Evolutionary conservation across 2,888 invertebrate species (phyloP).

Genomic region (Melolontha melolontha): DNA sequence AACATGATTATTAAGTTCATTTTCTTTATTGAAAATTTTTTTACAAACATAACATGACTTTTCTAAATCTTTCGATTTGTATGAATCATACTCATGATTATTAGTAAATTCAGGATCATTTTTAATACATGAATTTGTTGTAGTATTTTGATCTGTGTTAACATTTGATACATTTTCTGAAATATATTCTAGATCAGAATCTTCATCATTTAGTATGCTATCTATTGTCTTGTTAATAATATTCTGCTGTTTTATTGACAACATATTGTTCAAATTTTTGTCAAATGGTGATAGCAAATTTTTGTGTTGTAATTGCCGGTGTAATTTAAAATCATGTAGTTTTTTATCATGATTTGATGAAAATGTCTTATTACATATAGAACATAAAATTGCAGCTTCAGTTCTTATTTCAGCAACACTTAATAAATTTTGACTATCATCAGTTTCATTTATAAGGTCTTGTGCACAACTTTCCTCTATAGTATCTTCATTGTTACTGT

Average conservation of each 20-base stretch:
- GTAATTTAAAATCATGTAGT: constrained; percentile 3
- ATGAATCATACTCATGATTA: not conserved
- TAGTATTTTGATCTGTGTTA: too few species aligned
- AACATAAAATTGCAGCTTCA: not conserved
- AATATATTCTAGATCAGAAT: not conserved
- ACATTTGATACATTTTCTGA: not conserved
- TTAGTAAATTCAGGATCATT: not conserved
- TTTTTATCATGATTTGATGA: constrained; percentile 1
- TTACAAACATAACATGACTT: not conserved
- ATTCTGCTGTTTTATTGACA: not conserved
- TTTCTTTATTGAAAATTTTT: not conserved
- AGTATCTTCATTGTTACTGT: too few species aligned
- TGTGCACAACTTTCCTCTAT: too few species aligned
- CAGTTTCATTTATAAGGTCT: too few species aligned
- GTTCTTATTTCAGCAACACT: too few species aligned
- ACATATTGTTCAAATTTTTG: not conserved
- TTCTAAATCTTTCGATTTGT: not conserved
- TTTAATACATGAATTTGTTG: not conserved
- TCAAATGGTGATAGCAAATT: not conserved
- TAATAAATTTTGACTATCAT: too few species aligned
- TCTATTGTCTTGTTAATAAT: not conserved
- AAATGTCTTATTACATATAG: constrained; percentile 1
- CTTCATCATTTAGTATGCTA: not conserved
- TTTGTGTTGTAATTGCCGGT: not conserved
- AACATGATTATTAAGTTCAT: not conserved